Evolutionary conservation across 2,797 vertebrate species (phyloP).

Genomic region (Arctocebus calabarensis): DNA sequence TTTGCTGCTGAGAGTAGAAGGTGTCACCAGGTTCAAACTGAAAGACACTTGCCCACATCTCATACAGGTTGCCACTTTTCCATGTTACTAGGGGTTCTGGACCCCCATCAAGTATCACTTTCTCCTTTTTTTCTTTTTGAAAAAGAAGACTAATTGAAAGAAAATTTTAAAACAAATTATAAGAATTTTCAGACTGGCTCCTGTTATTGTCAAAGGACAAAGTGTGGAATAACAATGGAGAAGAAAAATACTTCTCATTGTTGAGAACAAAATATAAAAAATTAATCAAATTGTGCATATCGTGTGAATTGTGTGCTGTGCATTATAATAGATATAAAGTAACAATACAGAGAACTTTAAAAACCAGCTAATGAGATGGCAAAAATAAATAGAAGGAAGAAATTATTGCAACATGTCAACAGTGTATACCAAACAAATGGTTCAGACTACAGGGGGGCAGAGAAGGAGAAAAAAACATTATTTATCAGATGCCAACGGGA

Average conservation of each 20-base stretch:
- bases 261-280: background rate
- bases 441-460: background rate
- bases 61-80: background rate
- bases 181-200: background rate
- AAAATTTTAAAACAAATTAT: constrained; percentile 8
- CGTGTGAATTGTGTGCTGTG: background rate
- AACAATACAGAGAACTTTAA: background rate
- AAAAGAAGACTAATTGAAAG: background rate
- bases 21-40: background rate
- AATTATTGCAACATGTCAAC: background rate
- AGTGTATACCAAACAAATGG: background rate
- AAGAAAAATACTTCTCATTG: background rate
- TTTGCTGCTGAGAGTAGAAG: background rate
- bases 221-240: background rate
- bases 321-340: background rate
- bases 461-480: background rate
- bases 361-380: background rate
- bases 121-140: too few species aligned
- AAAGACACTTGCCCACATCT: background rate
- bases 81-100: background rate
- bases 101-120: background rate
- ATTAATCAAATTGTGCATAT: background rate
- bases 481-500: constrained; percentile 17
- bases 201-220: background rate
- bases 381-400: background rate